These are phyloP conservation scores for Colletes gigas DNA, from an alignment of 1,140 invertebrate genomes.

Conservation along the genomic window DNA sequence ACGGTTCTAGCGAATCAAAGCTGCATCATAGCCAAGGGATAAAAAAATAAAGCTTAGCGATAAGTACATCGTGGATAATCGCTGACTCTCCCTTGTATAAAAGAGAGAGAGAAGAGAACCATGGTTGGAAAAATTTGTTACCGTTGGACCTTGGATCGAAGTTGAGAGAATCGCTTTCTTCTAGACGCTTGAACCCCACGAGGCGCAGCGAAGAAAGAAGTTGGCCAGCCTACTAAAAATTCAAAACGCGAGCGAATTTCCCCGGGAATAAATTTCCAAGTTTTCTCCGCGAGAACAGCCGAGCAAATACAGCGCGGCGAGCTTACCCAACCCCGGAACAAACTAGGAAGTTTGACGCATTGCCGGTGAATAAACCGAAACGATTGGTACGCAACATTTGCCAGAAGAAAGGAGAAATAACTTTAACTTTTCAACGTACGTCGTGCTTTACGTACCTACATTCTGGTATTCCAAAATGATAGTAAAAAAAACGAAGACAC, in stretches of 20 bases:
- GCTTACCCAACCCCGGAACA: conserved; percentile 60
- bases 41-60: not conserved
- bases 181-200: conserved; percentile 53
- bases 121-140: not conserved
- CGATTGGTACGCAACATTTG: conserved; percentile 74
- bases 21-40: too few relatives aligned
- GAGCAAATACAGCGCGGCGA: conserved; percentile 72
- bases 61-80: not conserved
- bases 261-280: conserved; percentile 75
- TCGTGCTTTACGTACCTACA: conserved; percentile 26
- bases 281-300: conserved; percentile 69
- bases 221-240: conserved; percentile 71
- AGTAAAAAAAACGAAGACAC: too few relatives aligned
- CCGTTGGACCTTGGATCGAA: conserved; percentile 7
- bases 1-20: too few relatives aligned
- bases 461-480: conserved; percentile 7
- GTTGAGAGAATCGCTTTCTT: conserved; percentile 53
- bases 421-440: conserved; percentile 59
- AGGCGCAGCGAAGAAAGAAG: conserved; percentile 47
- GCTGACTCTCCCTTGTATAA: too few relatives aligned
- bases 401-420: conserved; percentile 29
- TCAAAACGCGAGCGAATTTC: conserved; percentile 72
- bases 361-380: conserved; percentile 76
- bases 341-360: conserved; percentile 77
- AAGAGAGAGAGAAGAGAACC: too few relatives aligned